Base-by-base conservation (phyloP, 1,140 invertebrate species). In the Scaptodrosophila lebanonensis region DNA sequence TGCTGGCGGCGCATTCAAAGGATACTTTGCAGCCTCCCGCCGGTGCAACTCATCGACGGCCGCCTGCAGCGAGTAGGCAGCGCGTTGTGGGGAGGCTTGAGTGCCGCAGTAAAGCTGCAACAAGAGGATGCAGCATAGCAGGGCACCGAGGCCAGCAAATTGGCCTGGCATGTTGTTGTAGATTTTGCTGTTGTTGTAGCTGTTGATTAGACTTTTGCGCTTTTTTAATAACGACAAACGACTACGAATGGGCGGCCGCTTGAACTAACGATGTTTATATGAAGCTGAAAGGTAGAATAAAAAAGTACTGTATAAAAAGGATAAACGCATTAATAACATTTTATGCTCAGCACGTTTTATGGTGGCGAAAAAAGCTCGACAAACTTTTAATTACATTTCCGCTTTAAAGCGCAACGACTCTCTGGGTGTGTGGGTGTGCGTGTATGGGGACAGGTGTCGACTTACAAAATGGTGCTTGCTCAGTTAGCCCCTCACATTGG, bases 11-110 rank as follows among this genome's bases (percentile, higher is more conserved):
- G 65, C 60, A 35, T 86, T 86, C 16, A 85, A 29, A 1, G 85
- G 85, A 56, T 85, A 84, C 42, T 83, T 86, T 40, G 77, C 70
- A 33, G 84, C 67, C 53, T 86, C 85, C 8, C 85, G 75, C 7
- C 79, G 79, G 62, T 83, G 83, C 54, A 86, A 47, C 40, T 86
- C 85, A 45, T 86, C 85, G 15, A 86, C 79, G 6, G 85, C 85
- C 15, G 76, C 84, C 63, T 86, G 84, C 13, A 86, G 62, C 6
- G 84, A 86, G 38, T 71, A 86, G n/a, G 66, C 64, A 9, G 70
- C 57, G 32, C 60, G 84, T 15, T 86, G 84, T 1, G 73, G 57
- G n/a, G 61, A 62, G 4, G 69, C 65, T 32, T 45, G 47, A 30
- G 58, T 64, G 36, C 38, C 12, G 9, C 8, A 13, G 32, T 13